Base-by-base conservation (phyloP, 2,888 invertebrate genomes). In the Oligia fasciuncula region DNA sequence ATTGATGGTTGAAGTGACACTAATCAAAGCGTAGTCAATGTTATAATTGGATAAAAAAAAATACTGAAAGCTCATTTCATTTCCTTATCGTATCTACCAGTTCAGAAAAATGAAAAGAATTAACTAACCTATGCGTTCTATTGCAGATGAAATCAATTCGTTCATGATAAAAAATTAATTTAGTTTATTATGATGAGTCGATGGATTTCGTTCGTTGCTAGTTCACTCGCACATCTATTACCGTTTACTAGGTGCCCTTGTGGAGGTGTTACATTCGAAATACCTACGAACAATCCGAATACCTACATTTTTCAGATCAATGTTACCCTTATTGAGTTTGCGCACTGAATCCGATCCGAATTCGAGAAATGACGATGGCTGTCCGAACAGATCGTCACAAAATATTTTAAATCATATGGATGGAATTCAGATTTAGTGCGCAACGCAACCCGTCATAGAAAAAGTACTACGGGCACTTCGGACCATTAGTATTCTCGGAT, bases 141-240 rank as follows among this genome's bases (percentile, higher is more conserved):
- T n/a, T 67, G 67, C 13, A 66, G 40, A 40, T 43, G 4, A 67
- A 67, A 77, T 76, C 29, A 49, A 77, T 57, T 29, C 14, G 29
- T 65, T 68, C 19, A 17, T 40, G 57, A 77, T 40, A 49, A 40
- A 35, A 77, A 49, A 9, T 29, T 1, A 54, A 67, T n/a, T 67
- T 17, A 19, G 8, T 29, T 49, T 19, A 14, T 8, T 43, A 46
- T n/a, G n/a, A 67, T 29, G 17, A n/a, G 67, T n/a, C 4, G 14
- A n/a, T 46, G 46, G 2, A 46, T 46, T n/a, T n/a, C 17, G 17
- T 46, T 67, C 17, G n/a, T 68, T 68, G 46, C 13, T 4, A 29
- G 29, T 49, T 49, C 29, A 29, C 5, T 69, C 11, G 49, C 29
- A 3, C 19, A 69, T 29, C 46, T 68, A 19, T 68, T 46, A 11